phyloP scores from a whole-genome alignment of 2,797 vertebrate species.

The Pantherophis alleghaniensis region DNA sequence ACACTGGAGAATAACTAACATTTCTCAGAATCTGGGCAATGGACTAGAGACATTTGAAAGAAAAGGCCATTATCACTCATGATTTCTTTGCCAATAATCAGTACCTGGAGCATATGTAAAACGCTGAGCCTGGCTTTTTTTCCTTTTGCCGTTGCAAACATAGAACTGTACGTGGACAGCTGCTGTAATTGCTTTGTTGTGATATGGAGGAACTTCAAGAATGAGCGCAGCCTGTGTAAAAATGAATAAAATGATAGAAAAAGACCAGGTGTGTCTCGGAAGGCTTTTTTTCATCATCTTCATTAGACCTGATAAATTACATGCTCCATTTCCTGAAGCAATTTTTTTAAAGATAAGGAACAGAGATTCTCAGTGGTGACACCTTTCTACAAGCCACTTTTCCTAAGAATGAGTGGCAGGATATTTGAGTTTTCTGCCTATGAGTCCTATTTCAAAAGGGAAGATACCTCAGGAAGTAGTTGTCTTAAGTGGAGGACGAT shows the following conservation, averaged over 20 bases:
- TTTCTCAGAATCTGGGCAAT: neutral
- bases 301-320: neutral
- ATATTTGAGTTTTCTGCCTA: neutral
- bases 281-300: neutral
- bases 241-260: slow-evolving; percentile 46
- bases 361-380: no score
- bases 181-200: slow-evolving; percentile 89
- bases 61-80: neutral
- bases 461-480: neutral
- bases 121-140: slow-evolving; percentile 97
- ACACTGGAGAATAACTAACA: neutral
- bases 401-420: neutral
- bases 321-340: neutral
- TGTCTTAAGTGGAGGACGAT: neutral
- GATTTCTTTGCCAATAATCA: slow-evolving; percentile 13
- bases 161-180: slow-evolving; percentile 97
- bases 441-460: neutral
- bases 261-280: neutral
- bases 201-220: slow-evolving; percentile 95
- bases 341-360: neutral
- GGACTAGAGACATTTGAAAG: neutral
- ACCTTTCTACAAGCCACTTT: neutral
- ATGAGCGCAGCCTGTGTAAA: slow-evolving; percentile 84
- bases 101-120: slow-evolving; percentile 98
- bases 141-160: slow-evolving; percentile 97